Evolutionary conservation across 2,888 invertebrate genomes (phyloP), one percentile per base, ranked within the genome.

Genomic region (Cylloceria caligata): DNA sequence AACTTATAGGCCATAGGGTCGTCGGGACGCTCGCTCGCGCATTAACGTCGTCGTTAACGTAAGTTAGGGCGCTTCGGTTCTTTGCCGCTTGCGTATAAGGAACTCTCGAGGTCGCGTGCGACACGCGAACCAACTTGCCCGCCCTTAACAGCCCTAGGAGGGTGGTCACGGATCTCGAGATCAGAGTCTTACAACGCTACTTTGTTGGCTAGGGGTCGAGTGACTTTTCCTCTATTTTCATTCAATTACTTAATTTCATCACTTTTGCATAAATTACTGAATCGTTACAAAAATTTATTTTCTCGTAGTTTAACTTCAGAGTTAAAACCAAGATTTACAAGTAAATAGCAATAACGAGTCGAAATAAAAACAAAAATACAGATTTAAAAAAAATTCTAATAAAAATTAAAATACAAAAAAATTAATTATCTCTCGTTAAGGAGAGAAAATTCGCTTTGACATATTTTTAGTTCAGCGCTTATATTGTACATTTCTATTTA

Each of bases 31-130:
- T 80, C 78, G 83, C 81, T 79, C 78, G 82, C 81, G 85, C 84
- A 85, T 87, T 86, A 87, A 84, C 86, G 86, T 85, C 86, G 83
- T 83, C 86, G 84, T 85, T 84, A 85, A 87, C 83, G 83, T 81
- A 83, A 81, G 77, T 84, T 81, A 74, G 79, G 82, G 76, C 77
- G 76, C 81, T 79, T 62, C 83, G 77, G 83, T 79, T 73, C 67
- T 45, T 57, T 45, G 69, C 42, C 64, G 69, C 36, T 60, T 60
- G 45, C 42, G 21, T 42, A 24, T 55, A 69, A 69, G 65, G 30
- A 73, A 67, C 36, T 49, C 74, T 16, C 47, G 55, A 47, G 65
- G 72, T 81, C 79, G 84, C 84, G 82, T 84, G 84, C 71, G 77
- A 75, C 81, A 83, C 84, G 84, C 82, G 76, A 83, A 49, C 65